Base-by-base conservation (phyloP, 92 coral and sea anemone genomes). In the Ricordea florida region DNA sequence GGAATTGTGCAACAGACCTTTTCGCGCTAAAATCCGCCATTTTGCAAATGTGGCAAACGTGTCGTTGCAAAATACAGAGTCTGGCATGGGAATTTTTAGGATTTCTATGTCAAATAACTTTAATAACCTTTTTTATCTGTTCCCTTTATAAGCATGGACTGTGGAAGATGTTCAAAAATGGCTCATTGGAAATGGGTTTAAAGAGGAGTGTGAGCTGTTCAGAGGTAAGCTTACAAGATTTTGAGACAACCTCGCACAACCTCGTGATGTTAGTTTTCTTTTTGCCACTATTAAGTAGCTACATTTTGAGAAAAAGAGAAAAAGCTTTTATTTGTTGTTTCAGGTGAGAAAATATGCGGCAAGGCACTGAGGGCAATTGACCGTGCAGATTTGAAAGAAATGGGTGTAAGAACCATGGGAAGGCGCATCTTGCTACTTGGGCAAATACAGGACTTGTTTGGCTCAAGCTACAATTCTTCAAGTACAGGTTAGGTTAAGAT, bases 401-500 rank as follows among this genome's bases (percentile, higher is more conserved):
- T 57, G 28, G 64, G 64, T 33, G 64, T 33, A 3, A 57, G 10
- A 11, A 57, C 64, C 1, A 57, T 57, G 64, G 64, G 41, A 57
- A 33, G 64, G 15, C 64, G 45, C 8, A 32, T 33, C 21, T 25
- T 57, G 3, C 14, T 57, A 57, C 28, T 57, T 18, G 64, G 11
- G 20, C 43, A 57, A 6, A 32, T 57, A 32, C 10, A 57, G 43
- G 44, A 2, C 29, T 23, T 33, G 5, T 15, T 32, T 57, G 44
- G 64, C 36, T 57, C 64, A 32, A 57, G 44, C 27, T n/a, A 0
- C 23, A 46, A 46, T 11, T 13, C 20, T 32, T n/a, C n/a, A n/a
- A n/a, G n/a, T n/a, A 57, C 43, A 57, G 64, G 44, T 57, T 32
- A 57, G 21, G 64, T 57, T 42, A 57, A 57, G n/a, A 30, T 13